These are phyloP conservation scores for Phorcus lineatus DNA, from an alignment of 2,888 invertebrate genomes.

Conservation along the genomic window DNA sequence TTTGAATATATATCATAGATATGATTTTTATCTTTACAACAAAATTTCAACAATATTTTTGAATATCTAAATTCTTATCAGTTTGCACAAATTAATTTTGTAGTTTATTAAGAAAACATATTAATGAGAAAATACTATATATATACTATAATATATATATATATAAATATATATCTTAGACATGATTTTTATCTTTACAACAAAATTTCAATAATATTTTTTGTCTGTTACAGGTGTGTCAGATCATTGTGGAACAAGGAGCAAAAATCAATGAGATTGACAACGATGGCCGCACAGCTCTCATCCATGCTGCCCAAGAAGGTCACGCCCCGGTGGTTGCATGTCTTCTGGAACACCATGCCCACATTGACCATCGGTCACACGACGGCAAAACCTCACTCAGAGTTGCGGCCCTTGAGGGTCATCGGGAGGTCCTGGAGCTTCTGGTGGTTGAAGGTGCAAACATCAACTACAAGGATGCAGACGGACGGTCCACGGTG, in stretches of 20 bases:
- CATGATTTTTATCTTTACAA: neutral
- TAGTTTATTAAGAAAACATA: neutral
- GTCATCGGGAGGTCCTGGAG: conserved; percentile 81
- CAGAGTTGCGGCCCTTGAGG: conserved; percentile 87
- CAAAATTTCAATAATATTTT: neutral
- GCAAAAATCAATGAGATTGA: conserved; percentile 76
- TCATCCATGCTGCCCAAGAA: conserved; percentile 87
- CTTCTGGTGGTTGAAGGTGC: conserved; percentile 77
- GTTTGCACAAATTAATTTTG: neutral
- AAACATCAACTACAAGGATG: conserved; percentile 91
- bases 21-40: too few relatives aligned
- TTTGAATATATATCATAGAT: neutral
- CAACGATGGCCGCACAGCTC: conserved; percentile 76
- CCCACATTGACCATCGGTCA: conserved; percentile 81
- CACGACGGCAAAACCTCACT: conserved; percentile 80
- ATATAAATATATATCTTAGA: neutral
- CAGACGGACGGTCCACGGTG: conserved; percentile 92
- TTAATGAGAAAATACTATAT: too few relatives aligned
- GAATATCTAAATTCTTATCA: too few relatives aligned
- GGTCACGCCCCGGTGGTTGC: conserved; percentile 68
- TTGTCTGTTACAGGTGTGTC: conserved; percentile 69
- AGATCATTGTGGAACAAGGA: conserved; percentile 73
- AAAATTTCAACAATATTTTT: too few relatives aligned
- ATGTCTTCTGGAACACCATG: conserved; percentile 62
- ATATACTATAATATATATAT: neutral